Evolutionary conservation across 2,113 vertebrate genomes (phyloP).

Genomic region (Pluvianellus socialis): DNA sequence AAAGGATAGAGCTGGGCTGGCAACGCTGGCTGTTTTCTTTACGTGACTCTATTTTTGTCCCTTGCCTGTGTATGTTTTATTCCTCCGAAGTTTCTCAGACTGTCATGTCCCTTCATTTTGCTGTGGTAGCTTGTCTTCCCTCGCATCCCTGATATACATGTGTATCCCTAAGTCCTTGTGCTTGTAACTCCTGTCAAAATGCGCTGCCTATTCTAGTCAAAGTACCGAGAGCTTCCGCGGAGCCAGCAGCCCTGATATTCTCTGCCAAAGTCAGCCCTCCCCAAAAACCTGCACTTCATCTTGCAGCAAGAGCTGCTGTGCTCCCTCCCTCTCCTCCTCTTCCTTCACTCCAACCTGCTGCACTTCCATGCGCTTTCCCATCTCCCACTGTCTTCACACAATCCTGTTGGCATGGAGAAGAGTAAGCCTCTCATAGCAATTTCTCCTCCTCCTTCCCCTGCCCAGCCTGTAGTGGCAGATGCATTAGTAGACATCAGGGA

Average conservation of each 20-base stretch:
- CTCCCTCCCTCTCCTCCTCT: background rate
- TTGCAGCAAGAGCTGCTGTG: background rate
- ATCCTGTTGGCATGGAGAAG: background rate
- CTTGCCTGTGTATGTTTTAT: background rate
- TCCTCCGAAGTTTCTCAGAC: background rate
- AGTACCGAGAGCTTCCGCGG: background rate
- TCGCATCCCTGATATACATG: fast-evolving
- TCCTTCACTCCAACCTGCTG: background rate
- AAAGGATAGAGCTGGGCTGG: background rate
- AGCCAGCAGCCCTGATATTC: background rate
- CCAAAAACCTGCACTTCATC: background rate
- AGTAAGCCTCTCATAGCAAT: background rate
- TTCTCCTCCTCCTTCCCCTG: background rate
- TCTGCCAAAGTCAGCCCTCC: background rate
- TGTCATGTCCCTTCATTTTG: background rate
- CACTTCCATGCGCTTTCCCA: fast-evolving
- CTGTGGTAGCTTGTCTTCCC: background rate
- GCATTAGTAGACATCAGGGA: background rate
- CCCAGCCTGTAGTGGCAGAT: background rate
- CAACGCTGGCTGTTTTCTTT: background rate
- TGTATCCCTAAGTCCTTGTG: background rate
- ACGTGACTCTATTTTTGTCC: background rate
- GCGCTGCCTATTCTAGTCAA: background rate
- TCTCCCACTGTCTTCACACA: background rate
- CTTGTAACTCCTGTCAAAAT: background rate